Conservation (phyloP, 2,113 vertebrate genomes). For the Platysternon megacephalum region DNA sequence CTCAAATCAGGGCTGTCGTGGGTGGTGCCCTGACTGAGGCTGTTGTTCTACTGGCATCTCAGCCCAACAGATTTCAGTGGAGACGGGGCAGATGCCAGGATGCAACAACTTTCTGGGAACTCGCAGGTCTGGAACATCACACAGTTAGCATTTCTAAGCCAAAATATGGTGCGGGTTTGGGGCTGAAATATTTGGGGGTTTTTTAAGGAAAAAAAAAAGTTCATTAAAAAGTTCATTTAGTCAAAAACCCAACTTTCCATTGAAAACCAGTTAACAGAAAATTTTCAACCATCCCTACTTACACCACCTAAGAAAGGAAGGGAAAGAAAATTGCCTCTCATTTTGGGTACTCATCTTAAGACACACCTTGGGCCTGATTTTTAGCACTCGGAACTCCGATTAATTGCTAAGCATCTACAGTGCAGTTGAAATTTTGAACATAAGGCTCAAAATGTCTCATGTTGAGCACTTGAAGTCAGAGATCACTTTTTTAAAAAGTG, state of each 20-base stretch:
- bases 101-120: not conserved
- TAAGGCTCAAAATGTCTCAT: not conserved
- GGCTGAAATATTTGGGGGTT: not conserved
- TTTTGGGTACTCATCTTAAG: not conserved
- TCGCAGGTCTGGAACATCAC: not conserved
- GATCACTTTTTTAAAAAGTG: constrained; percentile 21
- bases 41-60: not conserved
- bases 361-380: not conserved
- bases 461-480: not conserved
- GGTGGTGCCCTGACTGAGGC: not conserved
- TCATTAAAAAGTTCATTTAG: not conserved
- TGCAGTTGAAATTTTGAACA: not conserved
- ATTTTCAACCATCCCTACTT: not conserved
- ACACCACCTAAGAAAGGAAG: not conserved
- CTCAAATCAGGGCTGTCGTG: not conserved
- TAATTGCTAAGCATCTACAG: not conserved
- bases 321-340: not conserved
- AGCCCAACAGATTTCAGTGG: not conserved
- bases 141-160: not conserved
- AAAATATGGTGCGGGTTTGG: not conserved
- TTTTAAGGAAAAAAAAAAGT: not conserved
- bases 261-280: not conserved
- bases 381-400: not conserved
- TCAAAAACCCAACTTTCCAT: not conserved
- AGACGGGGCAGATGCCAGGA: not conserved